These are phyloP conservation scores for Oryzias celebensis DNA, from an alignment of 2,113 vertebrate species.

Conservation along the genomic window DNA sequence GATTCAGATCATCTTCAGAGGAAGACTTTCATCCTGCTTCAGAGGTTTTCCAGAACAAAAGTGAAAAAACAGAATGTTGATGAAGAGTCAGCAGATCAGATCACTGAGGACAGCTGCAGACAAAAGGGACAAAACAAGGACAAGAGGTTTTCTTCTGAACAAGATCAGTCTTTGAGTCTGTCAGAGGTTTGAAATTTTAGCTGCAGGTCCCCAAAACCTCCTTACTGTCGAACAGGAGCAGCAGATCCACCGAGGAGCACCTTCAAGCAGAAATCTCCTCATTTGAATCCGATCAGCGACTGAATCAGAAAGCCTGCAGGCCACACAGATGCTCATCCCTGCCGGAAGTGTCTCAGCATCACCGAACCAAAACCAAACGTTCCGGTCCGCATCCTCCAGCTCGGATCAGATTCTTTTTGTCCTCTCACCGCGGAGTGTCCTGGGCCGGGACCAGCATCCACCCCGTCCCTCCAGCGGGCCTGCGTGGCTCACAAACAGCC, in stretches of 20 bases:
- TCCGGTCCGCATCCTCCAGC: constrained; percentile 8
- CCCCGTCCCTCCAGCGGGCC: constrained; percentile 47
- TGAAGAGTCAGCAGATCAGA: too few species aligned
- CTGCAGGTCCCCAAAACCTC: too few species aligned
- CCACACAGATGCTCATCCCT: constrained; percentile 12
- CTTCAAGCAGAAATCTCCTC: too few species aligned
- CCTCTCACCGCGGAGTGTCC: constrained; percentile 40
- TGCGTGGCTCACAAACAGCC: constrained; percentile 31
- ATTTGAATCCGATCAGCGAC: too few species aligned
- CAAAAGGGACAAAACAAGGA: constrained; percentile 2
- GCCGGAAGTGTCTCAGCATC: constrained; percentile 8
- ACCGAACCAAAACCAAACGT: not conserved
- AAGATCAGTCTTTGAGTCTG: constrained; percentile 6
- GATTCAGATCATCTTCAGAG: too few species aligned
- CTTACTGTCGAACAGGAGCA: too few species aligned
- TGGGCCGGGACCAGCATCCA: constrained; percentile 35
- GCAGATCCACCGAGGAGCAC: too few species aligned
- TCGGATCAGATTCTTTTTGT: constrained; percentile 23
- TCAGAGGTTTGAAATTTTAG: constrained; percentile 33
- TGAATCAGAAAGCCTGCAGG: constrained; percentile 6
- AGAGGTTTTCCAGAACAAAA: too few species aligned
- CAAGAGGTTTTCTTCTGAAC: constrained; percentile 18
- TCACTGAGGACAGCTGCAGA: not conserved
- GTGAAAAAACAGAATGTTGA: too few species aligned
- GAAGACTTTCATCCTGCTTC: too few species aligned